These are phyloP conservation scores for Battus philenor DNA, from an alignment of 1,140 invertebrate species.

Conservation along the genomic window DNA sequence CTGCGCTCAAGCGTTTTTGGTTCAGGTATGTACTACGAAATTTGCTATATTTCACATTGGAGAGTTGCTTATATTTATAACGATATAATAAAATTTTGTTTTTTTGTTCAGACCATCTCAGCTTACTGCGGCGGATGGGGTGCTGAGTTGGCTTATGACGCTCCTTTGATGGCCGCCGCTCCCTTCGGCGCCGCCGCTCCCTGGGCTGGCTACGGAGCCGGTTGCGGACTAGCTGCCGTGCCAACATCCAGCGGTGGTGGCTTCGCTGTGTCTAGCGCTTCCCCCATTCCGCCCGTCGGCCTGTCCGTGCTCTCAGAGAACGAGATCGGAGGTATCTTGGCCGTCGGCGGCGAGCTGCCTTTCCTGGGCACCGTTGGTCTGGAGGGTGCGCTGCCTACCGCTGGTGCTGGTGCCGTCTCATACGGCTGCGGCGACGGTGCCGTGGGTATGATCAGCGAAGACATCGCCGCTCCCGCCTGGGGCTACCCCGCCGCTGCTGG, in stretches of 20 bases:
- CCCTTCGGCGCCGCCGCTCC: constrained; percentile 19
- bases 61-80: background rate
- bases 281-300: constrained; percentile 31
- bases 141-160: constrained; percentile 4
- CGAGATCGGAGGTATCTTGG: constrained; percentile 28
- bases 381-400: constrained; percentile 32
- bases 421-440: constrained; percentile 36
- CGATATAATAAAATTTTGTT: background rate
- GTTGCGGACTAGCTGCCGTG: constrained; percentile 20
- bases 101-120: constrained; percentile 18
- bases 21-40: constrained; percentile 20
- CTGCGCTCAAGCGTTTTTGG: constrained; percentile 26
- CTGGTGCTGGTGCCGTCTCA: constrained; percentile 29
- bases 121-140: constrained; percentile 18
- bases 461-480: constrained; percentile 10
- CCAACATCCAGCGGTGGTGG: constrained; percentile 25
- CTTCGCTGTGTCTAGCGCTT: constrained; percentile 29
- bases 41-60: background rate
- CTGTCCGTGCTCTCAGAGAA: constrained; percentile 35
- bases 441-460: constrained; percentile 30
- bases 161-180: background rate
- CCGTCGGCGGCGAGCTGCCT: constrained; percentile 23
- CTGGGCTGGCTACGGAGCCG: constrained; percentile 21
- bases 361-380: constrained; percentile 27
- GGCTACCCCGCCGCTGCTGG: background rate